phyloP scores from a whole-genome alignment of 2,888 invertebrate genomes.

The Adineta ricciae region DNA sequence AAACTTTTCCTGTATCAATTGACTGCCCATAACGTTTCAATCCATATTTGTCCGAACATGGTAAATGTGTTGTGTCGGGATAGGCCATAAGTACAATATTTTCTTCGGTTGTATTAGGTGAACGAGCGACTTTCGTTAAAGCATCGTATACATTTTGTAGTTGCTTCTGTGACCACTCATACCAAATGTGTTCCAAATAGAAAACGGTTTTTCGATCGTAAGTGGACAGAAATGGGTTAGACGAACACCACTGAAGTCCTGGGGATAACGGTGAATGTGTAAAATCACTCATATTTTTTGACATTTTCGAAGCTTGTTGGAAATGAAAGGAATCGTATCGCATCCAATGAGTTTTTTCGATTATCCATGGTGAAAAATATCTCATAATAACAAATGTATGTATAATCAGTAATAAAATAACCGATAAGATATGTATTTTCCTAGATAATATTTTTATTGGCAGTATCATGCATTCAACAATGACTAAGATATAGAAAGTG shows the following conservation, averaged over 20 bases:
- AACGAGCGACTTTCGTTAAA: not conserved
- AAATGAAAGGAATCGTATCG: no score
- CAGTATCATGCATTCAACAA: no score
- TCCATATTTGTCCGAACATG: not conserved
- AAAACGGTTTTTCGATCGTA: not conserved
- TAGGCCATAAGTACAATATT: not conserved
- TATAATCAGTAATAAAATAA: no score
- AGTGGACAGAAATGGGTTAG: not conserved
- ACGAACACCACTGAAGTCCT: not conserved
- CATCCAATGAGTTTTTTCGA: no score
- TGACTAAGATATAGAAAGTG: no score
- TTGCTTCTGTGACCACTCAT: not conserved
- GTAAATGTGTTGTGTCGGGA: not conserved
- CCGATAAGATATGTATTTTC: no score
- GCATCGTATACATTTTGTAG: not conserved
- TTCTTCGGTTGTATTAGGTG: not conserved
- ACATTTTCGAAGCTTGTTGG: no score
- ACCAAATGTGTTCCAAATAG: not conserved
- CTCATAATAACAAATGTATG: no score
- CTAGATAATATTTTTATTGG: no score
- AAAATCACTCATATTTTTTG: not conserved
- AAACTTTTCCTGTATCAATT: not conserved
- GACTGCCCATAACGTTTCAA: not conserved
- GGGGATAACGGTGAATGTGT: not conserved
- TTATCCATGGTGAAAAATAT: no score